Conservation (phyloP, 2,888 invertebrate species). For the Hedya salicella region DNA sequence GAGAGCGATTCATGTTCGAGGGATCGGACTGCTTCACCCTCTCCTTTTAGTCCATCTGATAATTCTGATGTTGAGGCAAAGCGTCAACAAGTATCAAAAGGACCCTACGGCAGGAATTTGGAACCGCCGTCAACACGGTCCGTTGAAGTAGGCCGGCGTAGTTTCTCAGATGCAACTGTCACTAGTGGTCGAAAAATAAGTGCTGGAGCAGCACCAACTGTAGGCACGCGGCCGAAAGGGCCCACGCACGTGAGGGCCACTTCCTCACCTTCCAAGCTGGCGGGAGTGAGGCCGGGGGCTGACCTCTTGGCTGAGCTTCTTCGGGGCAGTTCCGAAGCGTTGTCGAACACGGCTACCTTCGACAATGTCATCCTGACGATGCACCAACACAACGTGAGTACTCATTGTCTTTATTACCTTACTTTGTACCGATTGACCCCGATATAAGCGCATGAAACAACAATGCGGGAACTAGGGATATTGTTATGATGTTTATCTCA, state of each 20-base stretch:
- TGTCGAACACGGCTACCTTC: constrained; percentile 85
- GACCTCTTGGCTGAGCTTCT: constrained; percentile 91
- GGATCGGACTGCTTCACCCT: constrained; percentile 86
- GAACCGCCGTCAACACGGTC: constrained; percentile 82
- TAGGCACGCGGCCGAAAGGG: constrained; percentile 73
- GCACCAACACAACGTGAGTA: constrained; percentile 82
- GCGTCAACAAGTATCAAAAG: constrained; percentile 86
- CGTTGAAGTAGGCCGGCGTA: constrained; percentile 82
- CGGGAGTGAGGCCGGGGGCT: constrained; percentile 82
- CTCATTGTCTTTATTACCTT: constrained; percentile 50
- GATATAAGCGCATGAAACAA: constrained; percentile 62
- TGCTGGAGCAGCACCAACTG: constrained; percentile 79
- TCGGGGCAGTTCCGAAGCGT: constrained; percentile 91
- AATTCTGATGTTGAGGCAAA: constrained; percentile 76
- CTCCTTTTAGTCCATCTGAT: constrained; percentile 88
- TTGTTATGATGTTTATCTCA: constrained; percentile 72
- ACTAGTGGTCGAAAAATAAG: constrained; percentile 86
- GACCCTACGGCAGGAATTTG: constrained; percentile 85
- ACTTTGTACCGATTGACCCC: constrained; percentile 57
- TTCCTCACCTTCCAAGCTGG: constrained; percentile 91
- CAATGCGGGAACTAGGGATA: constrained; percentile 65
- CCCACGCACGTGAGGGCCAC: constrained; percentile 90
- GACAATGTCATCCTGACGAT: constrained; percentile 82
- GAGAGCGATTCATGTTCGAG: constrained; percentile 86
- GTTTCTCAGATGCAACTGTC: constrained; percentile 78